A percentile compares a stretch with the other conserved stretches of the same genome.
Conservation (phyloP, 2,113 vertebrate genomes). For the Saguinus midas region DNA sequence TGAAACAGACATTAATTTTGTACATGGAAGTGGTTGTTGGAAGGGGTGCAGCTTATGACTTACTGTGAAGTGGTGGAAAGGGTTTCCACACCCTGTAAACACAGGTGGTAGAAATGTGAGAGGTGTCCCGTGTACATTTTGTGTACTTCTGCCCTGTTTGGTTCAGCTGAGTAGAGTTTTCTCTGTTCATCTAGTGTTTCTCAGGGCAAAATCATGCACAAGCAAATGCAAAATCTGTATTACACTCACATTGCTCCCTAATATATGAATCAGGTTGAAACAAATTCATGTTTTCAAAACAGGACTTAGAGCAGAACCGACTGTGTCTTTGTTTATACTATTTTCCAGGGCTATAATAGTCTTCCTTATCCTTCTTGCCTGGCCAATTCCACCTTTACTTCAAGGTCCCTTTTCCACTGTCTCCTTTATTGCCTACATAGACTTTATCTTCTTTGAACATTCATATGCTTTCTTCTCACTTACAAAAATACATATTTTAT, state of each 20-base stretch:
- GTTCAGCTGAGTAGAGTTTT: neutral
- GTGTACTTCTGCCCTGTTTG: neutral
- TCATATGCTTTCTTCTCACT: neutral
- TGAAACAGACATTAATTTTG: neutral
- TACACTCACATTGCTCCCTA: neutral
- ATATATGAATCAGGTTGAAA: neutral
- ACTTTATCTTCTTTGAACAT: neutral
- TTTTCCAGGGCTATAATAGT: neutral
- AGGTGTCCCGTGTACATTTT: neutral
- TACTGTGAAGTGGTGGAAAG: neutral
- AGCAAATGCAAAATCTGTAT: slow-evolving; percentile 24
- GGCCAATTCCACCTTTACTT: neutral
- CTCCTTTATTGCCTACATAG: neutral
- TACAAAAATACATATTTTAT: neutral
- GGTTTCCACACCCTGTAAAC: neutral
- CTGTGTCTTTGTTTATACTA: neutral
- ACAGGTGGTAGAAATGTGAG: neutral
- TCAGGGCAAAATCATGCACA: neutral
- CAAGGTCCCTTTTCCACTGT: neutral
- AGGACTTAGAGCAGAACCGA: neutral
- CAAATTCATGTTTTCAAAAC: slow-evolving; percentile 25
- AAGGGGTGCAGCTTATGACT: neutral
- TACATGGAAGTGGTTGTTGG: neutral
- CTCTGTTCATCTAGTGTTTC: neutral
- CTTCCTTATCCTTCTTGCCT: neutral